Evolutionary conservation across 2,888 invertebrate genomes (phyloP).

Genomic region (Nephrotoma flavescens): DNA sequence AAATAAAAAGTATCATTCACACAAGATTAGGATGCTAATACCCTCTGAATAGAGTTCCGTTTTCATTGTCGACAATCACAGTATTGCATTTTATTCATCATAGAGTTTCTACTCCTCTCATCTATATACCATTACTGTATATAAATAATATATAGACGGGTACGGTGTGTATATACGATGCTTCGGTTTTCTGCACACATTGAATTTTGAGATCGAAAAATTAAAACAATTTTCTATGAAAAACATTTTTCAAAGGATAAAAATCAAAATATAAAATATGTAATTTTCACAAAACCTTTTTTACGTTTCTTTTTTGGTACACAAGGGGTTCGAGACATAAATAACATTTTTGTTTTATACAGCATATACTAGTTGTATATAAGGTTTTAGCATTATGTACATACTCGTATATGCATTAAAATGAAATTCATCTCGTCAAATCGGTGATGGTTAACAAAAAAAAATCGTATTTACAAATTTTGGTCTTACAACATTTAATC

Average conservation of each 20-base stretch:
- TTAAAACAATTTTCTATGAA: neutral
- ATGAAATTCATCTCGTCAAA: neutral
- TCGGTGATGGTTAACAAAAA: neutral
- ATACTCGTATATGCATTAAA: neutral
- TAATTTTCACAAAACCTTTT: neutral
- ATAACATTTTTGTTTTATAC: neutral
- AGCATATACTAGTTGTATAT: neutral
- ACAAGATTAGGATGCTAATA: constrained; percentile 15
- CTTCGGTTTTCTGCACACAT: neutral
- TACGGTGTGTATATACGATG: neutral
- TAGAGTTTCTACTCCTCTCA: neutral
- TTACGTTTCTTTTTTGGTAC: neutral
- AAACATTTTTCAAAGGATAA: neutral
- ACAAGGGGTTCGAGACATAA: neutral
- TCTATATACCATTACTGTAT: neutral
- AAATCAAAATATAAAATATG: neutral
- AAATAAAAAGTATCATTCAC: constrained; percentile 14
- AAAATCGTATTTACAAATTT: neutral
- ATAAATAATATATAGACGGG: neutral
- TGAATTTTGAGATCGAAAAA: neutral
- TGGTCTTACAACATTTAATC: neutral
- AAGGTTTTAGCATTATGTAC: neutral
- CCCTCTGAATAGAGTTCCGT: constrained; percentile 15
- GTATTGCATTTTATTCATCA: constrained; percentile 1
- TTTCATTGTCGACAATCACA: constrained; percentile 10